Percentiles rank a stretch among this genome's conserved stretches.
These are phyloP conservation scores for Propsilocerus akamusi DNA, from an alignment of 1,140 invertebrate species.

Conservation along the genomic window DNA sequence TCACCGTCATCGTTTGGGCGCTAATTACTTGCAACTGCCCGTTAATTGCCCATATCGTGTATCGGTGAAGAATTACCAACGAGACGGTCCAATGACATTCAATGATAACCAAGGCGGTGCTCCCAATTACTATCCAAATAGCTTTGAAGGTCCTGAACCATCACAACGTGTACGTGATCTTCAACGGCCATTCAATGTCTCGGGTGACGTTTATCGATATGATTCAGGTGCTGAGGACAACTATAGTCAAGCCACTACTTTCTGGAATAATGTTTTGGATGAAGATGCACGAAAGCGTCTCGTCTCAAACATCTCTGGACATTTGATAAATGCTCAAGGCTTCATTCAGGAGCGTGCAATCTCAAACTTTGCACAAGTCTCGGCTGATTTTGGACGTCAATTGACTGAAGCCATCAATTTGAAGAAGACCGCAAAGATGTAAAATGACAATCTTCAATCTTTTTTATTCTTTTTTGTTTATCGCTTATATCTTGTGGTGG, in stretches of 20 bases:
- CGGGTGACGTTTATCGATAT: constrained; percentile 51
- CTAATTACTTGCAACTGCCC: constrained; percentile 82
- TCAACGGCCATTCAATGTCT: constrained; percentile 28
- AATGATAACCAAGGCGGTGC: constrained; percentile 51
- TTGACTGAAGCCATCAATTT: constrained; percentile 39
- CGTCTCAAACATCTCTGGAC: constrained; percentile 61
- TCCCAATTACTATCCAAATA: constrained; percentile 94
- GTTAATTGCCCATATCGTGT: constrained; percentile 83
- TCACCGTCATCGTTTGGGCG: constrained; percentile 79
- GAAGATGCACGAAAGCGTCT: constrained; percentile 49
- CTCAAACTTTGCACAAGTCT: constrained; percentile 51
- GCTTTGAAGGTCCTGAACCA: constrained; percentile 65
- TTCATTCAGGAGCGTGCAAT: constrained; percentile 74
- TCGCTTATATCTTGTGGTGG: no score
- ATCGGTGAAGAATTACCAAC: constrained; percentile 55
- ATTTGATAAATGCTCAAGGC: constrained; percentile 54
- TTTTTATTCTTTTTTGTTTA: background rate
- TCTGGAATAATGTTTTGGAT: constrained; percentile 67
- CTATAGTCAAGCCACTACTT: constrained; percentile 60
- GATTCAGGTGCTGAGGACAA: constrained; percentile 80
- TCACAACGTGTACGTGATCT: constrained; percentile 31
- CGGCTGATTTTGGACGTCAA: constrained; percentile 42
- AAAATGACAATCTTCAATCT: constrained; percentile 13
- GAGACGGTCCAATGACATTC: constrained; percentile 60
- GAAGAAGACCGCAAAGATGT: constrained; percentile 34